phyloP scores from a whole-genome alignment of 2,797 vertebrate genomes.

The Rallus crepitans region DNA sequence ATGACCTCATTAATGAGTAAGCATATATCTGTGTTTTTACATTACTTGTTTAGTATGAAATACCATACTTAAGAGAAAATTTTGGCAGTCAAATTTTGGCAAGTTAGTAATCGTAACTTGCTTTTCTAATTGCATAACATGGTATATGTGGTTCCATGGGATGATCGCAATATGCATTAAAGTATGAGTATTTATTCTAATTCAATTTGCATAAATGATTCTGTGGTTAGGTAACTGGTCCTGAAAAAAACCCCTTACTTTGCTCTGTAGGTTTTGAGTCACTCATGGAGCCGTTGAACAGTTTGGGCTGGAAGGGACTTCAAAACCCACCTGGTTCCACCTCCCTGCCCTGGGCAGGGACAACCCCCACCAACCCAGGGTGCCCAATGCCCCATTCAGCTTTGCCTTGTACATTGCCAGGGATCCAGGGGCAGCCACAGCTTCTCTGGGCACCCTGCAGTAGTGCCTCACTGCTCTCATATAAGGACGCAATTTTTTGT shows the following conservation, averaged over 20 bases:
- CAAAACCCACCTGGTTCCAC: no score
- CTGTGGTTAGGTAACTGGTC: background rate
- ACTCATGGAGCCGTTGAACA: background rate
- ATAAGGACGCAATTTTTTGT: no score
- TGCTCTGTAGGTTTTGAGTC: background rate
- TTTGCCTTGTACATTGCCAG: no score
- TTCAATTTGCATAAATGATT: conserved; percentile 29
- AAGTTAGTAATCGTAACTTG: background rate
- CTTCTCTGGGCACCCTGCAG: no score
- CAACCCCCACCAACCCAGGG: no score
- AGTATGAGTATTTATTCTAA: background rate
- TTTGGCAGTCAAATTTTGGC: background rate
- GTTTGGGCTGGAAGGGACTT: no score
- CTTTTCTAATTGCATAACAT: background rate
- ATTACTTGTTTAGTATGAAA: background rate
- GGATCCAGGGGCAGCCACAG: no score
- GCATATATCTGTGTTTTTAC: background rate
- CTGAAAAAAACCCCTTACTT: background rate
- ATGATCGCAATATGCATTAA: background rate
- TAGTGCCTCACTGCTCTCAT: no score
- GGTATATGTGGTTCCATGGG: background rate
- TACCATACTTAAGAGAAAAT: background rate
- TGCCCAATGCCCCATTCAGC: no score
- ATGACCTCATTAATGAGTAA: background rate
- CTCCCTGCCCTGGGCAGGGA: no score